phyloP scores from a whole-genome alignment of 2,797 vertebrate species.

The Gymnothorax javanicus region DNA sequence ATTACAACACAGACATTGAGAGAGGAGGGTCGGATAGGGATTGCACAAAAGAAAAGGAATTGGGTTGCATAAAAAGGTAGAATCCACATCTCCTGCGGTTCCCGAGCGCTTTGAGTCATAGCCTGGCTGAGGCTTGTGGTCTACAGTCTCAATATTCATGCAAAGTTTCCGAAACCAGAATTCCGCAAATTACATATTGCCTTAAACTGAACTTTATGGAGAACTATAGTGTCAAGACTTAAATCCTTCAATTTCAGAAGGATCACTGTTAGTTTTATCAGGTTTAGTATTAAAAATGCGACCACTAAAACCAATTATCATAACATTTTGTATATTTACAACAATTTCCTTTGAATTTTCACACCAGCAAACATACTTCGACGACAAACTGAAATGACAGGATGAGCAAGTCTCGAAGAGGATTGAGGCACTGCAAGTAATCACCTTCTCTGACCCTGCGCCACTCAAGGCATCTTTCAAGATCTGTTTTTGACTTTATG shows the following conservation, averaged over 20 bases:
- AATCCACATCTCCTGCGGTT: not conserved
- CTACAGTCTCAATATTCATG: not conserved
- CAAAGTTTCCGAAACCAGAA: not conserved
- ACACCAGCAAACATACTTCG: not conserved
- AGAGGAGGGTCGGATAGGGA: not conserved
- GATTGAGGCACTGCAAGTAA: not conserved
- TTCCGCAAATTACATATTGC: not conserved
- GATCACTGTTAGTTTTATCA: not conserved
- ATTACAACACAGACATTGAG: not conserved
- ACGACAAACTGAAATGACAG: not conserved
- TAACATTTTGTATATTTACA: not conserved
- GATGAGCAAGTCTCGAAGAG: not conserved
- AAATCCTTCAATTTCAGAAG: not conserved
- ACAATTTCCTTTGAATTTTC: not conserved
- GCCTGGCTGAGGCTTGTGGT: constrained; percentile 4
- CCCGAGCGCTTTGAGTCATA: constrained; percentile 29
- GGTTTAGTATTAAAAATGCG: not conserved
- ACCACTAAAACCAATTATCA: not conserved
- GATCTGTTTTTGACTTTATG: not conserved
- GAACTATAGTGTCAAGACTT: not conserved
- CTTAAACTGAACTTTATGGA: not conserved
- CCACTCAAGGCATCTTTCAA: not conserved
- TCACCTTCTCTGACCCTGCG: not conserved
- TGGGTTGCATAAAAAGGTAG: not conserved
- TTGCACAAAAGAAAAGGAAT: not conserved